phyloP scores from a whole-genome alignment of 2,113 vertebrate genomes.

The Corydoras maculifer region DNA sequence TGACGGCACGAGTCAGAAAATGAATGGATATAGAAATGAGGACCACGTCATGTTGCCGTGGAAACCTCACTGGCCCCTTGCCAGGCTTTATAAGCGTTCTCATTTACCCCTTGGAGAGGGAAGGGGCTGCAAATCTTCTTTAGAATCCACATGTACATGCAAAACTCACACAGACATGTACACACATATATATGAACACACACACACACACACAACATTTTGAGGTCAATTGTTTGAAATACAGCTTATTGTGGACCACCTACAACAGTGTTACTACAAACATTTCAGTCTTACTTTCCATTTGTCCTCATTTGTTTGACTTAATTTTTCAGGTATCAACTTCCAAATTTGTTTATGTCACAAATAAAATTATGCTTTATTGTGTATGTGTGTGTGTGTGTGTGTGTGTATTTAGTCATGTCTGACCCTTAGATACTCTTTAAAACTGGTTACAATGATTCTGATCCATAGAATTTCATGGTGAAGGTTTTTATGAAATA shows the following conservation, averaged over 20 bases:
- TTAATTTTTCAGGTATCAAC: no score
- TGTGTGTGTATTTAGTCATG: no score
- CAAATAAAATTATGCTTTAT: no score
- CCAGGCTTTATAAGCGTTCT: conserved; percentile 66
- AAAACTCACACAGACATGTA: conserved; percentile 28
- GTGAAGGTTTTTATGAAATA: no score
- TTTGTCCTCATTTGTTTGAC: no score
- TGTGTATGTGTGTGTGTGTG: no score
- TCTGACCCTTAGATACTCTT: no score
- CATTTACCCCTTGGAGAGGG: conserved; percentile 52
- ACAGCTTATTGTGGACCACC: not conserved
- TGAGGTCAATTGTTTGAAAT: not conserved
- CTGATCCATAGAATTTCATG: no score
- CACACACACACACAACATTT: not conserved
- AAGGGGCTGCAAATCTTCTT: conserved; percentile 38
- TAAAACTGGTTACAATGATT: no score
- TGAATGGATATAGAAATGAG: conserved; percentile 45
- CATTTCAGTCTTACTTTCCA: no score
- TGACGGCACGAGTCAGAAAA: conserved; percentile 23
- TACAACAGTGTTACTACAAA: no score
- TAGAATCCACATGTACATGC: conserved; percentile 38
- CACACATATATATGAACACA: conserved; percentile 5
- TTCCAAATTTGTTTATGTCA: no score
- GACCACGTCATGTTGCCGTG: conserved; percentile 53
- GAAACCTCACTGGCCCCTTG: conserved; percentile 64